phyloP scores from a whole-genome alignment of 2,888 invertebrate species.

The Torymus tubicola region DNA sequence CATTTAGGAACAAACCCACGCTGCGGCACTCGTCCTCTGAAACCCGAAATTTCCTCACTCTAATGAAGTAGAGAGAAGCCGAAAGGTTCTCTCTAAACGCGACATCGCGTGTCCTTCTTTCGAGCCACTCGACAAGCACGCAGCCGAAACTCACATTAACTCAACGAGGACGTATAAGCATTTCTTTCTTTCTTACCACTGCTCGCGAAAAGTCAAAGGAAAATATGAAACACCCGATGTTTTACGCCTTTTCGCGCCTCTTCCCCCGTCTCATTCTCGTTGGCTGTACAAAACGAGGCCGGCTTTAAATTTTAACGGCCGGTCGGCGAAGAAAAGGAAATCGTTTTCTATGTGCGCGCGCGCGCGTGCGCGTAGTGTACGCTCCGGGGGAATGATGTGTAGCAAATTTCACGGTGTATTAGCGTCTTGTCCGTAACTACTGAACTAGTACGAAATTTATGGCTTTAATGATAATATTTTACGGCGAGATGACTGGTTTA shows the following conservation, averaged over 20 bases:
- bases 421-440: conserved; percentile 13
- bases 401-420: conserved; percentile 21
- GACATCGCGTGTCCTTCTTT: conserved; percentile 52
- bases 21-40: neutral
- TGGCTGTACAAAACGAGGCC: neutral
- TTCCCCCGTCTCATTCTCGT: neutral
- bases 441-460: conserved; percentile 22
- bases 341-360: neutral
- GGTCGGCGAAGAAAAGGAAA: neutral
- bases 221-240: conserved; percentile 28
- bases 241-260: conserved; percentile 6
- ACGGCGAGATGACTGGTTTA: neutral
- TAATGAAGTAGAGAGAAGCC: conserved; percentile 30
- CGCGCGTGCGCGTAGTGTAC: too few relatives aligned
- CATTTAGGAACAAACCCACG: too few relatives aligned
- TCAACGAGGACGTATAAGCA: neutral
- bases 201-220: neutral
- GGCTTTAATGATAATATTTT: conserved; percentile 24
- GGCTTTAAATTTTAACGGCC: conserved; percentile 36
- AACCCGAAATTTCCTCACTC: conserved; percentile 44
- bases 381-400: neutral
- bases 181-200: neutral
- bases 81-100: conserved; percentile 49
- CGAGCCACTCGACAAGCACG: conserved; percentile 10
- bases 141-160: too few relatives aligned